These are phyloP conservation scores for Holocentrus rufus DNA, from an alignment of 2,797 vertebrate species.

Conservation along the genomic window DNA sequence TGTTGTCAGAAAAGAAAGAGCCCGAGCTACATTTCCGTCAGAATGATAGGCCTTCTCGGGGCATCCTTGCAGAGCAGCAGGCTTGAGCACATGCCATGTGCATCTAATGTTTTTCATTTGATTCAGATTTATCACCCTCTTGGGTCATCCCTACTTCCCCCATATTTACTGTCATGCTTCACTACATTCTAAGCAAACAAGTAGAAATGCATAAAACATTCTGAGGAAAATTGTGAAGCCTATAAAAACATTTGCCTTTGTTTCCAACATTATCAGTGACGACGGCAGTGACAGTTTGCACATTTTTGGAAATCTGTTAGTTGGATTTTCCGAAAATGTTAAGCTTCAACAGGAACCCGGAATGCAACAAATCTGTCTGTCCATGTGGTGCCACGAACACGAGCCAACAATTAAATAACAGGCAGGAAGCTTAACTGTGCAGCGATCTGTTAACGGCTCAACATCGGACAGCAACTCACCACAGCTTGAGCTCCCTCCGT, in stretches of 20 bases:
- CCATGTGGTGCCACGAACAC: not conserved
- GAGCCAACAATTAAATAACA: conserved; percentile 38
- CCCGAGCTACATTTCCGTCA: not conserved
- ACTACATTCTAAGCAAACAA: not conserved
- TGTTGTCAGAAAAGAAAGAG: not conserved
- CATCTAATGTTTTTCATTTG: not conserved
- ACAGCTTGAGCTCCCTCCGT: conserved; percentile 18
- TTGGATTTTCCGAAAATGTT: conserved; percentile 15
- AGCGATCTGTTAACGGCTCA: conserved; percentile 30
- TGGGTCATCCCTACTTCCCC: not conserved
- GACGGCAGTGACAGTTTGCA: not conserved
- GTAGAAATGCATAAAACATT: not conserved
- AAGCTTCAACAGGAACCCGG: conserved; percentile 23
- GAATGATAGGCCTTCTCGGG: not conserved
- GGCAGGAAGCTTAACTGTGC: conserved; percentile 42
- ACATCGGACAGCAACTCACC: not conserved
- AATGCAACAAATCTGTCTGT: conserved; percentile 28
- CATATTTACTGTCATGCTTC: not conserved
- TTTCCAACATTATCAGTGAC: conserved; percentile 22
- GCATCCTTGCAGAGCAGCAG: too few relatives aligned
- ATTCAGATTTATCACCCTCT: not conserved
- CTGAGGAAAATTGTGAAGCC: not conserved
- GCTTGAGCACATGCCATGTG: not conserved
- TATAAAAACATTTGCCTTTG: not conserved
- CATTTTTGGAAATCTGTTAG: conserved; percentile 3